Conservation (phyloP, 2,888 invertebrate genomes). For the Stomorhina lunata region DNA sequence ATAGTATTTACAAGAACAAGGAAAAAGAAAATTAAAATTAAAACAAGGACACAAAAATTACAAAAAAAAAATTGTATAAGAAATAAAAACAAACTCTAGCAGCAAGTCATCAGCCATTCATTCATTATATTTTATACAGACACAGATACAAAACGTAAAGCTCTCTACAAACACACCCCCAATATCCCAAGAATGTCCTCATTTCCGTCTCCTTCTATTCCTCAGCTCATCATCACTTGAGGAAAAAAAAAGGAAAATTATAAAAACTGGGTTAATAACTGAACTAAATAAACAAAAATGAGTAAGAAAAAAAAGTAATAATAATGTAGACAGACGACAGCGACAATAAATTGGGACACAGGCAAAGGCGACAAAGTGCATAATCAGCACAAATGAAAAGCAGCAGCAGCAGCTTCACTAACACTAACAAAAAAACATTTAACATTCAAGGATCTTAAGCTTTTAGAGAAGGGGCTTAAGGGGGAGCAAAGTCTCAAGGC, state of each 20-base stretch:
- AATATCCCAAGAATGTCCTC: not conserved
- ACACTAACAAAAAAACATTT: conserved; percentile 23
- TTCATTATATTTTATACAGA: conserved; percentile 52
- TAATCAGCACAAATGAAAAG: conserved; percentile 55
- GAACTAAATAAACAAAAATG: conserved; percentile 67
- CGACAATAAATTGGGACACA: conserved; percentile 60
- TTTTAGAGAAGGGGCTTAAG: not conserved
- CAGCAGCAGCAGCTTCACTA: conserved; percentile 8
- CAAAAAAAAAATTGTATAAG: conserved; percentile 20
- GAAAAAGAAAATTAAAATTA: conserved; percentile 78
- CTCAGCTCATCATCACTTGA: not conserved
- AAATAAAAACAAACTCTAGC: conserved; percentile 47
- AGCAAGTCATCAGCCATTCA: conserved; percentile 57
- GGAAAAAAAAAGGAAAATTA: conserved; percentile 43
- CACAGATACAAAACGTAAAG: not conserved
- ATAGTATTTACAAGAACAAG: conserved; percentile 68
- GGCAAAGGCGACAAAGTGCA: conserved; percentile 71
- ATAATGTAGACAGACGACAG: conserved; percentile 43
- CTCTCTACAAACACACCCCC: conserved; percentile 62
- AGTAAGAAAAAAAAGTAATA: conserved; percentile 42
- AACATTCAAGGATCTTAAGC: not conserved
- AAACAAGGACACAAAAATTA: conserved; percentile 75
- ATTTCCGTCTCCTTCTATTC: not conserved
- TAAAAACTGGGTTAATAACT: conserved; percentile 77
- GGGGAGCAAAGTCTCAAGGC: conserved; percentile 2